Evolutionary conservation across 37 sponge, comb jelly and placozoan genomes (phyloP), one percentile per base, ranked within the genome.

Genomic region (Theonella swinhoei): DNA sequence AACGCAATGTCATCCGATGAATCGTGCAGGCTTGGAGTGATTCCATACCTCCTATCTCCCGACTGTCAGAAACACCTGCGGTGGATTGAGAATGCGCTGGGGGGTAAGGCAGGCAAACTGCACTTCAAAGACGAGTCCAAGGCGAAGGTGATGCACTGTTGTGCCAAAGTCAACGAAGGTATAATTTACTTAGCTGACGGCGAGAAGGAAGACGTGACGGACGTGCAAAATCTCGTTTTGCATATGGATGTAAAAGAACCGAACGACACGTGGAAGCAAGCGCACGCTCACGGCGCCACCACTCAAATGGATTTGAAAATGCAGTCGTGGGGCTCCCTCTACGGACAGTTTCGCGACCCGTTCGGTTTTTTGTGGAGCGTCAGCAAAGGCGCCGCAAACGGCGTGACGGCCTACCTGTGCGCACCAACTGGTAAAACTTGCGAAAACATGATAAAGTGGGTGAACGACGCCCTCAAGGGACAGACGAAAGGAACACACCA

Each of bases 351-450:
- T 26, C 14, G 17, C 19, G 90, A 90, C 37, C 90, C 90, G 8
- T 90, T 84, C 32, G 90, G 90, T 11, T 90, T 68, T 54, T 35
- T 42, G 39, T 90, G 90, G 90, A 59, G 75, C 39, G 28, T 81
- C 14, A n/a, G 29, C 23, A 59, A 74, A 77, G 62, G 71, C 17
- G 54, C 42, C 24, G 84, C 62, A 29, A 26, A 54, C 29, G 89
- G 89, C 23, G 83, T 77, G 25, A 82, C 76, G 26, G 77, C 89
- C 22, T 88, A 82, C 73, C 64, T 88, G 54, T 19, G 82, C 26
- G 3, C 78, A 2, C 63, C 83, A 5, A 70, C 62, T 2, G 84
- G 82, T 7, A 14, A 17, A 47, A 42, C 62, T 4, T 82, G 89
- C 54, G 75, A 77, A 31, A 68, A 69, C 25, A 62, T 81, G 29